phyloP scores from a whole-genome alignment of 2,113 vertebrate species.

The Hiodon alosoides region DNA sequence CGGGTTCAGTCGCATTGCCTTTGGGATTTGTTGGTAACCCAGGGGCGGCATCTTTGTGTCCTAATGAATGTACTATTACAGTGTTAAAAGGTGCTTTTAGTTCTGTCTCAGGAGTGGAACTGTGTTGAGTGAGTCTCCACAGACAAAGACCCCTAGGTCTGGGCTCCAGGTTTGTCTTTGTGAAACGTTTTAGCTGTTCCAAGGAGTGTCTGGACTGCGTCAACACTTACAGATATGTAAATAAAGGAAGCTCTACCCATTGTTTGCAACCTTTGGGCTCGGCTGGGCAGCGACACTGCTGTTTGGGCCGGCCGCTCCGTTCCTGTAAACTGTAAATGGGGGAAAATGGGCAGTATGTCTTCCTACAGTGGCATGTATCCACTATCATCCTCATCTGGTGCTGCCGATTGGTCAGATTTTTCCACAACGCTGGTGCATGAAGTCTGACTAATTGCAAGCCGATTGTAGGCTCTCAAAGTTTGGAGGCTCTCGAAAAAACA shows the following conservation, averaged over 20 bases:
- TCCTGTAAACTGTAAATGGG: not conserved
- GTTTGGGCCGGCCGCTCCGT: not conserved
- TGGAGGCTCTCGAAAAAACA: not conserved
- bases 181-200: not conserved
- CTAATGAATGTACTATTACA: slow-evolving; percentile 10
- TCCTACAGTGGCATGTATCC: not conserved
- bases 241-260: not conserved
- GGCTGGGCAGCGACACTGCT: not conserved
- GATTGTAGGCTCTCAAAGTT: not conserved
- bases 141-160: not conserved
- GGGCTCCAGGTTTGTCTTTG: not conserved
- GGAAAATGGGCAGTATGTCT: not conserved
- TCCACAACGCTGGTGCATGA: no score
- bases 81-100: slow-evolving; percentile 18
- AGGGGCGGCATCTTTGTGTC: slow-evolving; percentile 1
- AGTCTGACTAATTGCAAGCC: no score
- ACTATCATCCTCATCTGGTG: not conserved
- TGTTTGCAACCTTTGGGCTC: not conserved
- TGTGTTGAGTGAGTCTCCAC: not conserved
- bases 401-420: not conserved
- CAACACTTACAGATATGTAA: not conserved
- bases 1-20: slow-evolving; percentile 9
- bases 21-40: not conserved
- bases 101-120: not conserved
- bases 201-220: not conserved